These are phyloP conservation scores for Capra hircus DNA, from an alignment of 2,113 vertebrate species.

Conservation along the genomic window DNA sequence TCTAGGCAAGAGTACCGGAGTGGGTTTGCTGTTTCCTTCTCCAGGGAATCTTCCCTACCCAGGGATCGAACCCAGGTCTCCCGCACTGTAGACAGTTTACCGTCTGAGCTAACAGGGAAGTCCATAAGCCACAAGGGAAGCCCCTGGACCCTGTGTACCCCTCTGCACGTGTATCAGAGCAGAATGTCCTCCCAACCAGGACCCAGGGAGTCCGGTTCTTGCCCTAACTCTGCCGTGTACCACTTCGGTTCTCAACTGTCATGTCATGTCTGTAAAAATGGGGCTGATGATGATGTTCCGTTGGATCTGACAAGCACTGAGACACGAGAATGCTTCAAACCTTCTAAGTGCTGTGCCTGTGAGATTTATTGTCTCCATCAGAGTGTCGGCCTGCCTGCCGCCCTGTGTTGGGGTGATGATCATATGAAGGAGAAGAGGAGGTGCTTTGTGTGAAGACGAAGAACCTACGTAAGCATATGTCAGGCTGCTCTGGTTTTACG, in stretches of 20 bases:
- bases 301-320: neutral
- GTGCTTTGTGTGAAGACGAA: neutral
- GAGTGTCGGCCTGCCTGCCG: neutral
- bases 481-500: neutral
- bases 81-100: no score
- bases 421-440: neutral
- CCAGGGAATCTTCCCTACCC: no score
- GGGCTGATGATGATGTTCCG: neutral
- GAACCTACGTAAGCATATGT: fast-evolving
- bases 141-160: neutral
- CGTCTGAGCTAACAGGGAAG: no score
- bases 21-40: no score
- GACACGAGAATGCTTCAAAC: neutral
- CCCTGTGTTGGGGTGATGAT: neutral
- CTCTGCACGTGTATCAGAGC: neutral
- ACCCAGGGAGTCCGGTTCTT: neutral
- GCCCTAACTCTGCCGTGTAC: neutral
- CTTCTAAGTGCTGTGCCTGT: no score
- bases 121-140: neutral
- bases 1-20: no score
- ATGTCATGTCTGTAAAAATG: neutral
- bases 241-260: neutral
- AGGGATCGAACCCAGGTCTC: no score
- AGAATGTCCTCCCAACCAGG: neutral
- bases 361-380: neutral